These are phyloP conservation scores for Xylocopa sonorina DNA, from an alignment of 1,140 invertebrate species.

Conservation along the genomic window DNA sequence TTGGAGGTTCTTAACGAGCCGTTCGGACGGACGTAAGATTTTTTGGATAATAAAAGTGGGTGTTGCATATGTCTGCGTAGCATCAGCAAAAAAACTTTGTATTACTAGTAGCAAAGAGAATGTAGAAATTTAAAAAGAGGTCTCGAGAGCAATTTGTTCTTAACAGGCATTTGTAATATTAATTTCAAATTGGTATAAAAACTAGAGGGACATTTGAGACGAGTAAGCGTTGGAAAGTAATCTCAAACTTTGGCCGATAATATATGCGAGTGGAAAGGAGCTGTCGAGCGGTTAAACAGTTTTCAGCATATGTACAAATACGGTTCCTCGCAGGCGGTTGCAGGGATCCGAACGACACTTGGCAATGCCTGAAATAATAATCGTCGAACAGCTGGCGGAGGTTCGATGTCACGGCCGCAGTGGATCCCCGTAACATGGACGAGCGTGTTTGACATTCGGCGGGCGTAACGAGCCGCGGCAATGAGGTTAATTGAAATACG, in stretches of 20 bases:
- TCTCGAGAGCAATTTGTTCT: too few relatives aligned
- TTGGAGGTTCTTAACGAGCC: background rate
- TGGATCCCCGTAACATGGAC: slow-evolving; percentile 56
- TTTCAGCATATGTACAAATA: slow-evolving; percentile 4
- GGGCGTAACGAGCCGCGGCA: slow-evolving; percentile 69
- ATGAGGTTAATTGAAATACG: slow-evolving; percentile 79
- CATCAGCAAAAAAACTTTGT: too few relatives aligned
- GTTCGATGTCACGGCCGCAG: slow-evolving; percentile 30
- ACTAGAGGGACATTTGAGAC: too few relatives aligned
- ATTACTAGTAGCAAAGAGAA: too few relatives aligned
- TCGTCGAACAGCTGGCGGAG: slow-evolving; percentile 42
- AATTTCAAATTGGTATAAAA: too few relatives aligned
- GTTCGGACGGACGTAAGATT: background rate
- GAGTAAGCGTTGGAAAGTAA: too few relatives aligned
- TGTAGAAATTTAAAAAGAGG: too few relatives aligned
- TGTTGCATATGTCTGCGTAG: background rate
- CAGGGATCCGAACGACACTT: background rate
- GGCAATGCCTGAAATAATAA: slow-evolving; percentile 35
- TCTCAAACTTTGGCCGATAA: too few relatives aligned
- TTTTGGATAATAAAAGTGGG: background rate
- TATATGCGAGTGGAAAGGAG: background rate
- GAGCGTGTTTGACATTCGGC: slow-evolving; percentile 73
- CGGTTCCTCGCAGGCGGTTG: background rate
- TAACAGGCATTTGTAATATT: too few relatives aligned
- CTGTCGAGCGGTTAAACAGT: background rate